A percentile compares a stretch with the other conserved stretches of the same genome.
Conservation (phyloP, 2,113 vertebrate species). For the Variabilichromis moorii region DNA sequence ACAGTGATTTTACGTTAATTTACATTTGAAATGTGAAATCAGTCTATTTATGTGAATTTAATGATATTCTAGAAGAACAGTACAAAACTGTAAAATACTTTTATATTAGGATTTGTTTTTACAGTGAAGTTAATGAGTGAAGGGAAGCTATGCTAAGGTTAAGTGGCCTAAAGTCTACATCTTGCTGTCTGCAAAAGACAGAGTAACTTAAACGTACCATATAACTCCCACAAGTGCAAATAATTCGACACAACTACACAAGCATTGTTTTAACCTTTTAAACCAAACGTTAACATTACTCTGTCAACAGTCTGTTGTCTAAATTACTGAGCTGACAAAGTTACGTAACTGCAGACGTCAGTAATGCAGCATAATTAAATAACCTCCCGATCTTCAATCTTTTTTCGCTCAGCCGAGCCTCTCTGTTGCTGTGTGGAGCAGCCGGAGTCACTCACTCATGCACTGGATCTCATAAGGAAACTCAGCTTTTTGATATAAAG, state of each 20-base stretch:
- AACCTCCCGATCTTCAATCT: neutral
- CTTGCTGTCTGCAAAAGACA: fast-evolving
- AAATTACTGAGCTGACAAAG: neutral
- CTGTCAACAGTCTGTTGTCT: neutral
- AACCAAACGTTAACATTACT: fast-evolving
- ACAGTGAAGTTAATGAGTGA: neutral
- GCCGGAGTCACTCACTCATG: neutral
- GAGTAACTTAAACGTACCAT: neutral
- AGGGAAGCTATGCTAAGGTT: neutral
- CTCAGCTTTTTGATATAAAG: neutral
- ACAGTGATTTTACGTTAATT: no score
- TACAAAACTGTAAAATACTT: fast-evolving
- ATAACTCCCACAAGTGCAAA: fast-evolving
- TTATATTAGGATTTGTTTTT: neutral
- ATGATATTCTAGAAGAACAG: neutral
- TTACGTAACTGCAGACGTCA: fast-evolving
- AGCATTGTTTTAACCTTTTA: neutral
- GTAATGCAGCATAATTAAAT: neutral
- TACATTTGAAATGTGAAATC: no score
- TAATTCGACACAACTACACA: fast-evolving
- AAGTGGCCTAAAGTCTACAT: neutral
- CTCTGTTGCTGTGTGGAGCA: neutral
- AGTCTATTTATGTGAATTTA: fast-evolving
- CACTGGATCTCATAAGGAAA: neutral
- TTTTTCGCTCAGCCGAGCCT: fast-evolving